Conservation (phyloP, 2,888 invertebrate genomes). For the Sesia apiformis region DNA sequence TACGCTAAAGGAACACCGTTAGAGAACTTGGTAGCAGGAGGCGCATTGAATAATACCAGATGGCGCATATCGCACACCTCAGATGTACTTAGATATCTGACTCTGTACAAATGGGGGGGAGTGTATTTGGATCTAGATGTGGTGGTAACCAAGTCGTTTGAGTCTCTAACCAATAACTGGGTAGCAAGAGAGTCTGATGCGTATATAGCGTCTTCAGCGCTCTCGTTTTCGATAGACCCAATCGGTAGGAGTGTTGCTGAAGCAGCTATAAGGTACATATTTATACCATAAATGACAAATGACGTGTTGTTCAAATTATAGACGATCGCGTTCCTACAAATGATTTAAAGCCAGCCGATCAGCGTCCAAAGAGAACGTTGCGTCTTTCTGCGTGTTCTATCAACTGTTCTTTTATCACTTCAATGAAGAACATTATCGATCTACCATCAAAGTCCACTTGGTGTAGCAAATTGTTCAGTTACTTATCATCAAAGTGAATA, state of each 20-base stretch:
- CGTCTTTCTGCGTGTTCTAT: too few relatives aligned
- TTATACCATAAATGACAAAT: not conserved
- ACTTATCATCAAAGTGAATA: too few relatives aligned
- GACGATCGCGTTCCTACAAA: too few relatives aligned
- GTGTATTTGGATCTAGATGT: conserved; percentile 85
- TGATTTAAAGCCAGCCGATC: too few relatives aligned
- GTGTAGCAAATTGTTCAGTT: too few relatives aligned
- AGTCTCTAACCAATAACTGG: conserved; percentile 72
- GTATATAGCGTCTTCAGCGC: conserved; percentile 78
- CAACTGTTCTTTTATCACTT: too few relatives aligned
- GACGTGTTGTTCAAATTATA: too few relatives aligned
- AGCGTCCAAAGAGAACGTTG: too few relatives aligned
- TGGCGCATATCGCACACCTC: conserved; percentile 78
- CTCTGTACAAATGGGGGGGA: conserved; percentile 84
- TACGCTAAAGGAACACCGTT: conserved; percentile 74
- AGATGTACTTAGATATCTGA: conserved; percentile 78
- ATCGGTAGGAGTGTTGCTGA: conserved; percentile 25
- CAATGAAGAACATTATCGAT: too few relatives aligned
- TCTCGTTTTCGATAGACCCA: conserved; percentile 67
- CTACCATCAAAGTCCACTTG: too few relatives aligned
- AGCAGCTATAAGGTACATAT: conserved; percentile 19
- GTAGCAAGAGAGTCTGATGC: conserved; percentile 75
- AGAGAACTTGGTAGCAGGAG: conserved; percentile 64
- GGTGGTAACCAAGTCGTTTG: conserved; percentile 76
- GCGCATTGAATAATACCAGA: conserved; percentile 58